Evolutionary conservation across 1,140 invertebrate genomes (phyloP).

Genomic region (Drosophila pseudoananassae): DNA sequence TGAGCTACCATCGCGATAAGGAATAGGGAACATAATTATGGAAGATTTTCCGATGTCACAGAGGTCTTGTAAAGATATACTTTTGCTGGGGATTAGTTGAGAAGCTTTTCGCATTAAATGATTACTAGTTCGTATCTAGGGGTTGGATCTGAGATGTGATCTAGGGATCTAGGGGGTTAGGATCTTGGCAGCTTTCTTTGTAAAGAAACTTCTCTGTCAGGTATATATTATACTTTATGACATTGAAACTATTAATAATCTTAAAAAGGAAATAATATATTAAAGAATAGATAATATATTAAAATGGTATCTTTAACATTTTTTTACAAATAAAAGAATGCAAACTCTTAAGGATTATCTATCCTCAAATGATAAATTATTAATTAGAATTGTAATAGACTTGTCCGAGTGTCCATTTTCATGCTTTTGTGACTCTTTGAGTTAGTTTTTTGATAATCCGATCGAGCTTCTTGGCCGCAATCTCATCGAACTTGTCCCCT

Average conservation of each 20-base stretch:
- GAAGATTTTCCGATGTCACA: slow-evolving; percentile 17
- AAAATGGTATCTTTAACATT: too few relatives aligned
- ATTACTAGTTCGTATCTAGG: neutral
- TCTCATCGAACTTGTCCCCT: slow-evolving; percentile 10
- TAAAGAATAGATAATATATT: too few relatives aligned
- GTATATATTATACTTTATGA: too few relatives aligned
- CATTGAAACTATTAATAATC: too few relatives aligned
- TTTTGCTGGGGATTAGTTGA: slow-evolving; percentile 4
- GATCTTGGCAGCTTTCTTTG: too few relatives aligned
- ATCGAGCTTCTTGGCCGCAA: slow-evolving; percentile 19
- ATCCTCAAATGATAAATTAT: too few relatives aligned
- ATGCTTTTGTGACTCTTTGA: neutral
- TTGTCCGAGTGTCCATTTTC: neutral
- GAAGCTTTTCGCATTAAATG: slow-evolving; percentile 25
- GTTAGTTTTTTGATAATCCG: neutral
- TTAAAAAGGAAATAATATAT: too few relatives aligned
- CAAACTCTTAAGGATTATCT: too few relatives aligned
- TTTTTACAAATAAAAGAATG: too few relatives aligned
- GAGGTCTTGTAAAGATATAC: neutral
- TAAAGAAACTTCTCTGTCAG: too few relatives aligned
- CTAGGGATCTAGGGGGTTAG: too few relatives aligned
- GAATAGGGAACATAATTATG: neutral
- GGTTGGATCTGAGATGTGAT: neutral
- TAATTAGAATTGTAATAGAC: too few relatives aligned
- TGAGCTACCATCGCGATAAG: slow-evolving; percentile 20